Evolutionary conservation across 2,888 invertebrate genomes (phyloP), one percentile per base, ranked within the genome.

Genomic region (Pandemis heparana): DNA sequence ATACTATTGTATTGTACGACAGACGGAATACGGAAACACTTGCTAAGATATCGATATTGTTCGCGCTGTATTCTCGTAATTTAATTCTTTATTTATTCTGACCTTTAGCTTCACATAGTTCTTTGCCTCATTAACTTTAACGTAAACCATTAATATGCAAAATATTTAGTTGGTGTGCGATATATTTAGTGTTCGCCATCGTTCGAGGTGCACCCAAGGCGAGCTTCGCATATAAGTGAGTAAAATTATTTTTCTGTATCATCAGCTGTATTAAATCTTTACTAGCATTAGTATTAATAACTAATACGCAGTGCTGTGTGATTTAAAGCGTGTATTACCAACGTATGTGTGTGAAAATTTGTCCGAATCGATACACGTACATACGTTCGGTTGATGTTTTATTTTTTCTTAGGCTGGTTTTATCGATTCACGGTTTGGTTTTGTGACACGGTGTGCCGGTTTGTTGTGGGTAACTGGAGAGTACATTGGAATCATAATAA

Each of bases 371-470:
- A 79, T 80, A 76, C 59, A 74, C 23, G 9, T 77, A 71, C 75
- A 62, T 75, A 74, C 75, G 65, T 59, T 62, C 75, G 60, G 32
- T 56, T 23, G 10, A 23, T 76, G 73, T 77, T 82, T 79, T 83
- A 83, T 86, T 84, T 84, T 84, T 83, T 83, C 48, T 68, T 70
- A 62, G 75, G 71, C 62, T 63, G 70, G 75, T 76, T 78, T 76
- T 82, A 85, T 82, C 70, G 82, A 83, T 83, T 78, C 79, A 10
- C 7, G 10, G 23, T 39, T 16, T 14, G 8, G 16, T 39, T 59
- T 60, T 65, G 39, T 77, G 74, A 56, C 71, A 9, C 18, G 53
- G 53, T 75, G 75, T 74, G 75, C 71, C 61, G 48, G 59, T 16
- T 56, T 70, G 63, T 71, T 71, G 18, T 68, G 66, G 38, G 63